Conservation (phyloP, 92 coral and sea anemone genomes). For the Chrysogorgia sp. region DNA sequence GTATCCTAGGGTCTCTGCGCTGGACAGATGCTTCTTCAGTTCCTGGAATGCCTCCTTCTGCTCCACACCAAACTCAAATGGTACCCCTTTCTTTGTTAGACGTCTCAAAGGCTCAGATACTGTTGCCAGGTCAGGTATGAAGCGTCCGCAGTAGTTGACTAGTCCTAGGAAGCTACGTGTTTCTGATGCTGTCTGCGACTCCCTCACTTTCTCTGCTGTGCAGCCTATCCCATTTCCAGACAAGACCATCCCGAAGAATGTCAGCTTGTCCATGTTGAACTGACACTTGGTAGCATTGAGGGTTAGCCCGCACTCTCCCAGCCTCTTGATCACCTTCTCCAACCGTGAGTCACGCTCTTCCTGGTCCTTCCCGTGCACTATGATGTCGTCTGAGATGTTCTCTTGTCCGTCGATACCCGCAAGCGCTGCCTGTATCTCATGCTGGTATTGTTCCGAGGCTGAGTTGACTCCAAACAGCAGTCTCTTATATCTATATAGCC, state of each 20-base stretch:
- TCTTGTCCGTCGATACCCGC: constrained; percentile 57
- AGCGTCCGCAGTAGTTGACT: constrained; percentile 61
- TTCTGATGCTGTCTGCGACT: constrained; percentile 58
- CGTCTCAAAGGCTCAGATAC: constrained; percentile 62
- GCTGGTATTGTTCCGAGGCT: constrained; percentile 62
- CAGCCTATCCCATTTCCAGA: constrained; percentile 72
- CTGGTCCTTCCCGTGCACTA: constrained; percentile 60
- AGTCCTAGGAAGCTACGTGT: constrained; percentile 59
- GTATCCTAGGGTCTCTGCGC: constrained; percentile 55
- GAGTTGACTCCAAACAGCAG: constrained; percentile 59
- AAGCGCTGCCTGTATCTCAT: constrained; percentile 57
- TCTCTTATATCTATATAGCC: neutral
- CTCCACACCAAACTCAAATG: constrained; percentile 53
- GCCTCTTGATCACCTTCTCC: constrained; percentile 39
- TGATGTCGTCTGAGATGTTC: constrained; percentile 70
- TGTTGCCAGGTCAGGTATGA: constrained; percentile 66
- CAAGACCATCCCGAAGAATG: constrained; percentile 61
- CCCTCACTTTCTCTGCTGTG: constrained; percentile 61
- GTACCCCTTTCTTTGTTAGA: constrained; percentile 58
- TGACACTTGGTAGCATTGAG: constrained; percentile 59
- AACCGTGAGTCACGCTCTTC: constrained; percentile 58
- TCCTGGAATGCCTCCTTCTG: constrained; percentile 10
- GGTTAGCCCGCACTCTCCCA: constrained; percentile 58
- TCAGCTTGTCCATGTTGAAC: constrained; percentile 57
- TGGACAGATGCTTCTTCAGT: constrained; percentile 34